Evolutionary conservation across 2,888 invertebrate species (phyloP).

Genomic region (Rhimphoctona megacephalus): DNA sequence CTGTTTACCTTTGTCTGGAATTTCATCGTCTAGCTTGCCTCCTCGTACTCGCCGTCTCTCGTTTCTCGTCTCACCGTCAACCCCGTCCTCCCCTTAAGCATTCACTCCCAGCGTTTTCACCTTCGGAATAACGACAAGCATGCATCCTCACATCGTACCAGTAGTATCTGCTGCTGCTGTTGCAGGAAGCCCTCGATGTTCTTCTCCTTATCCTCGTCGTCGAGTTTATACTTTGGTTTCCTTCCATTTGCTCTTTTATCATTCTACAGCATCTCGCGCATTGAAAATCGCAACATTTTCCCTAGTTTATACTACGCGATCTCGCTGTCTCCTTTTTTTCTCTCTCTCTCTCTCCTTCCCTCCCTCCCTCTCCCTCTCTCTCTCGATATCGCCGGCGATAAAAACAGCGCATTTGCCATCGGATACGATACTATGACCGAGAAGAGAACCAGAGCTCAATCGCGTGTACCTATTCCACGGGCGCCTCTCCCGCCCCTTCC

Average conservation of each 20-base stretch:
- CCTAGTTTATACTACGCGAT: conserved; percentile 33
- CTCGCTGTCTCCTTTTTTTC: conserved; percentile 17
- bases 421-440: conserved; percentile 53
- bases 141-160: conserved; percentile 19
- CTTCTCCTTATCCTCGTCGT: conserved; percentile 37
- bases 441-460: conserved; percentile 59
- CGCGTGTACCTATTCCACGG: conserved; percentile 65
- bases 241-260: conserved; percentile 48
- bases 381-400: conserved; percentile 38
- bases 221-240: conserved; percentile 43
- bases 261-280: conserved; percentile 41
- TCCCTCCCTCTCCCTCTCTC: not conserved
- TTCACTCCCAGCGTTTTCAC: conserved; percentile 44
- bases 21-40: conserved; percentile 64
- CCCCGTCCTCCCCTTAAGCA: conserved; percentile 38
- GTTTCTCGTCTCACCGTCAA: conserved; percentile 58
- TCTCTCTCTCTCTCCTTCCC: conserved; percentile 29
- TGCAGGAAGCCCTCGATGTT: conserved; percentile 37
- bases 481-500: conserved; percentile 35
- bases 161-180: not conserved
- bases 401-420: conserved; percentile 55
- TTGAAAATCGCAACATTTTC: conserved; percentile 53
- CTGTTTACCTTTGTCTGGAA: conserved; percentile 68
- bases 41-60: conserved; percentile 45
- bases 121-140: conserved; percentile 33